Percentiles rank a stretch among this genome's conserved stretches.
phyloP scores from a whole-genome alignment of 2,113 vertebrate genomes.

The Plestiodon gilberti region DNA sequence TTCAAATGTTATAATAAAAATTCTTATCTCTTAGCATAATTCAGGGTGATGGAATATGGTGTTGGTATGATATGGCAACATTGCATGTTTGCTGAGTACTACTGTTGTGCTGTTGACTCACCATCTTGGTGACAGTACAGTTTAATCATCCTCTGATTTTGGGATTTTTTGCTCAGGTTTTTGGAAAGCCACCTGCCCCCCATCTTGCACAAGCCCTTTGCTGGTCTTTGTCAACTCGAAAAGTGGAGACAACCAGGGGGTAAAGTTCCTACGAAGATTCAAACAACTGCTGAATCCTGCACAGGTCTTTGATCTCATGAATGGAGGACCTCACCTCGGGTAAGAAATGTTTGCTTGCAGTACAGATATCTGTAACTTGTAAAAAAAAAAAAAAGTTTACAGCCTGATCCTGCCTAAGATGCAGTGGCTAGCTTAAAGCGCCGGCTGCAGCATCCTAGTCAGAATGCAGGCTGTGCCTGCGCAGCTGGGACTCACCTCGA shows the following conservation, averaged over 20 bases:
- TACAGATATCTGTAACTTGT: background rate
- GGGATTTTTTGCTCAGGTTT: slow-evolving; percentile 80
- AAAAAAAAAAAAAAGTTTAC: background rate
- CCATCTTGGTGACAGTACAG: background rate
- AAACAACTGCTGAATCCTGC: slow-evolving; percentile 97
- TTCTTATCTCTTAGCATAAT: background rate
- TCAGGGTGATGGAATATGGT: too few relatives aligned
- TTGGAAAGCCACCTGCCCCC: slow-evolving; percentile 97
- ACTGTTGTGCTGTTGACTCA: background rate
- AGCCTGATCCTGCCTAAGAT: too few relatives aligned
- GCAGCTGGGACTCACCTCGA: too few relatives aligned
- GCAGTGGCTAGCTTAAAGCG: too few relatives aligned
- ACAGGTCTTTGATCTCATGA: slow-evolving; percentile 98
- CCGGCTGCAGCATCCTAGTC: too few relatives aligned
- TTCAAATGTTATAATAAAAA: background rate
- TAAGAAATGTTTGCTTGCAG: slow-evolving; percentile 65
- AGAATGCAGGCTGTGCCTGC: too few relatives aligned
- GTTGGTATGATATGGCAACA: background rate
- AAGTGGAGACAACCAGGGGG: slow-evolving; percentile 96
- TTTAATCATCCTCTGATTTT: slow-evolving; percentile 12
- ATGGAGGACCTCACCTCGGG: slow-evolving; percentile 97
- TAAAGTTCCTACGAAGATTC: slow-evolving; percentile 95
- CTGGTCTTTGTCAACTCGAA: slow-evolving; percentile 98
- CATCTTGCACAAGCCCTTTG: slow-evolving; percentile 93
- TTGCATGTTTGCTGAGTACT: background rate